These are phyloP conservation scores for Verasper variegatus DNA, from an alignment of 2,113 vertebrate species.

Conservation along the genomic window DNA sequence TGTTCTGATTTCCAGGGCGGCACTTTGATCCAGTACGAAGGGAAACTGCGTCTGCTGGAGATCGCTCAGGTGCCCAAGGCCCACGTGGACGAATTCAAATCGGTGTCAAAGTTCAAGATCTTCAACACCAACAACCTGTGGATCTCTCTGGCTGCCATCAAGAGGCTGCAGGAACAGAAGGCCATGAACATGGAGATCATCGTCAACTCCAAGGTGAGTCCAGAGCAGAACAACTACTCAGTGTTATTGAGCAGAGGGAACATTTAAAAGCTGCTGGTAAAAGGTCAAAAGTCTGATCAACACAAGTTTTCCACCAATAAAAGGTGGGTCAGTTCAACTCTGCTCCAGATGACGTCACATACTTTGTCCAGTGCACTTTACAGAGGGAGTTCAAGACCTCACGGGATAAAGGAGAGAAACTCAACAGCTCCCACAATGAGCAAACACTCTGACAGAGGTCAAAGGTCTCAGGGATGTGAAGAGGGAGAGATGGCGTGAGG, in stretches of 20 bases:
- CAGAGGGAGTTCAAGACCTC: too few species aligned
- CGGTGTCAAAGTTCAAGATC: slow-evolving; percentile 98
- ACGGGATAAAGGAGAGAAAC: not conserved
- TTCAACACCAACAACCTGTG: slow-evolving; percentile 99
- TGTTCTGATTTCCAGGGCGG: slow-evolving; percentile 86
- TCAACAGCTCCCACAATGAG: not conserved
- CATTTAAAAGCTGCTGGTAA: too few species aligned
- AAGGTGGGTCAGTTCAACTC: too few species aligned
- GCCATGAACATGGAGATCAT: slow-evolving; percentile 98
- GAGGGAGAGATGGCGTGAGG: too few species aligned
- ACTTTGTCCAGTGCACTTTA: not conserved
- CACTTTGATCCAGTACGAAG: slow-evolving; percentile 94
- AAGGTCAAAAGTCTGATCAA: too few species aligned
- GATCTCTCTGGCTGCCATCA: slow-evolving; percentile 94
- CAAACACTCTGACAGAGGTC: not conserved
- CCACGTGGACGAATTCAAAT: slow-evolving; percentile 98
- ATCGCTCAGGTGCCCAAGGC: slow-evolving; percentile 98
- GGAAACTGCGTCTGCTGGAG: slow-evolving; percentile 96
- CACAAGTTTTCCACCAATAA: too few species aligned
- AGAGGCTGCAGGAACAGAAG: slow-evolving; percentile 93
- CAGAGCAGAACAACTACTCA: not conserved
- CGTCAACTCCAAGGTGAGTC: slow-evolving; percentile 93
- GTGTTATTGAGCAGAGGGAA: too few species aligned
- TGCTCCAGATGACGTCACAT: not conserved
- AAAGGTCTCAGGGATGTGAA: too few species aligned